Percentiles rank a stretch among this genome's conserved stretches.
Evolutionary conservation across 35 echinoderm and acorn worm species (phyloP).

Genomic region (Patiria miniata): DNA sequence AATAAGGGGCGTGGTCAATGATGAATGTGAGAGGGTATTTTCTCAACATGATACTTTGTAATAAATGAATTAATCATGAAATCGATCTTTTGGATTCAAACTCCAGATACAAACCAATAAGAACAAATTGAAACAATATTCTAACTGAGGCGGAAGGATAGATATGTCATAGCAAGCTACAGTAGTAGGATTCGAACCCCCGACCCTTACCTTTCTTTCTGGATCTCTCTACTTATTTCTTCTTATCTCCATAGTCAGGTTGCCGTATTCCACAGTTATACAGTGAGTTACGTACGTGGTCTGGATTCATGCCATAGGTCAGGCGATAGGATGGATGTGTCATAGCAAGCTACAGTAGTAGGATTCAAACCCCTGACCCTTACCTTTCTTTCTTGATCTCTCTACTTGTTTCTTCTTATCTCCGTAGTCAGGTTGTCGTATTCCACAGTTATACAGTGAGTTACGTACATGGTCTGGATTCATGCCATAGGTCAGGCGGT

Average conservation of each 20-base stretch:
- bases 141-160: constrained; percentile 83
- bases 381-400: constrained; percentile 80
- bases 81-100: constrained; percentile 88
- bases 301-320: constrained; percentile 88
- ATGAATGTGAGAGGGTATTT: constrained; percentile 77
- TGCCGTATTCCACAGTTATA: constrained; percentile 85
- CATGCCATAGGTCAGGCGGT: constrained; percentile 81
- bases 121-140: too few species aligned
- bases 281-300: constrained; percentile 77
- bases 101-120: too few species aligned
- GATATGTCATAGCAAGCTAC: constrained; percentile 92
- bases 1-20: too few species aligned
- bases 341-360: constrained; percentile 66
- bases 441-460: constrained; percentile 90
- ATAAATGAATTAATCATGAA: too few species aligned
- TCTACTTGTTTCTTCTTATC: constrained; percentile 54
- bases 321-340: constrained; percentile 88
- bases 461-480: constrained; percentile 95
- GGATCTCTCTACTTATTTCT: constrained; percentile 28
- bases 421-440: constrained; percentile 73
- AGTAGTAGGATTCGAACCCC: not conserved
- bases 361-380: not conserved
- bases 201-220: constrained; percentile 77
- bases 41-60: too few species aligned
- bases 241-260: constrained; percentile 77